Evolutionary conservation across 2,888 invertebrate genomes (phyloP).

Genomic region (Cephus sareptanus): DNA sequence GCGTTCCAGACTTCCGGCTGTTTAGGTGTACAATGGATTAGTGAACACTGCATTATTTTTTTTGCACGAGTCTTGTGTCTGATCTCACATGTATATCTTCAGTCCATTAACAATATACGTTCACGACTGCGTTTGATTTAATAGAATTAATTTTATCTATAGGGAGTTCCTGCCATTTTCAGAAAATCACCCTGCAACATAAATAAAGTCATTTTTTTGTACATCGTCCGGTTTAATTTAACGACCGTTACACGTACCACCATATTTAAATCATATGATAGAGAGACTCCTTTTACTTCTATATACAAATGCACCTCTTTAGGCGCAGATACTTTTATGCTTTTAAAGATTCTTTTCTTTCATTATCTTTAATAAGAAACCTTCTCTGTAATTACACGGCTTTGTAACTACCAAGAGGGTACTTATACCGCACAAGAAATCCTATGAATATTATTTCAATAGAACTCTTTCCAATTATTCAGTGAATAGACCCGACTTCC

Average conservation of each 20-base stretch:
- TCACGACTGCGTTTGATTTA: neutral
- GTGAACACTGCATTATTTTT: neutral
- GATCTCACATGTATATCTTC: neutral
- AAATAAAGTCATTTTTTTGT: neutral
- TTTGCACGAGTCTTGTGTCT: neutral
- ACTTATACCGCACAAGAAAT: neutral
- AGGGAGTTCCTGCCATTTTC: neutral
- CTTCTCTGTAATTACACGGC: neutral
- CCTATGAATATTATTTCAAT: neutral
- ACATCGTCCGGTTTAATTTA: neutral
- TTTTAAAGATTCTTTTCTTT: neutral
- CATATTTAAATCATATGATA: neutral
- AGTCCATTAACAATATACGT: neutral
- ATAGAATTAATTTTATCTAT: neutral
- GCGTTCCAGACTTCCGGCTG: neutral
- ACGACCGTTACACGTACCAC: neutral
- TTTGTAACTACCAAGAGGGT: neutral
- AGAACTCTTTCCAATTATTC: neutral
- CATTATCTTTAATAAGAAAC: neutral
- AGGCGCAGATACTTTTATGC: neutral
- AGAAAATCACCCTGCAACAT: neutral
- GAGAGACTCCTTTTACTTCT: neutral
- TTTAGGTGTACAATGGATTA: neutral
- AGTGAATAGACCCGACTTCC: neutral
- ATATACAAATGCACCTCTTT: neutral